Evolutionary conservation across 1,140 invertebrate genomes (phyloP).

Genomic region (Mamestra configurata): DNA sequence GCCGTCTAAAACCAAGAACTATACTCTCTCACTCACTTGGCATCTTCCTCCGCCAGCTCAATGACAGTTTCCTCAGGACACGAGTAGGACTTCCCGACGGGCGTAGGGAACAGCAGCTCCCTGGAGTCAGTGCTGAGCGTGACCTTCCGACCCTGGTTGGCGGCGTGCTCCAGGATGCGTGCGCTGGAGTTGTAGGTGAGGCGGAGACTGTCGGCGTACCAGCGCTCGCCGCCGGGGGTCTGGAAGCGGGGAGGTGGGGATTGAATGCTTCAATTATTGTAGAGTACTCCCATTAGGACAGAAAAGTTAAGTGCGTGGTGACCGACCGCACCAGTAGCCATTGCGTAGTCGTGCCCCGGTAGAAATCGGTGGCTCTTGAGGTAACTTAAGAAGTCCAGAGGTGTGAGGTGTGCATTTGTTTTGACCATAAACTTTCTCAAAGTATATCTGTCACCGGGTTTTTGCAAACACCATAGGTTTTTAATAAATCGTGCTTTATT

Average conservation of each 20-base stretch:
- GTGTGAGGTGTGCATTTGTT: no score
- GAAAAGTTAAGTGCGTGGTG: no score
- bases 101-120: constrained; percentile 93
- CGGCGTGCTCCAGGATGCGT: constrained; percentile 87
- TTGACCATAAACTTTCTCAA: no score
- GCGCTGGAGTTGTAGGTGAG: constrained; percentile 89
- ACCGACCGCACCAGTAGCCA: no score
- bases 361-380: no score
- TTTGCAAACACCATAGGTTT: no score
- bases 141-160: constrained; percentile 84
- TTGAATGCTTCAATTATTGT: not conserved
- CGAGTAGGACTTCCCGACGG: constrained; percentile 94
- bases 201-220: constrained; percentile 93
- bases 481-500: no score
- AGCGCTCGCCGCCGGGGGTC: constrained; percentile 94
- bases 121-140: constrained; percentile 89
- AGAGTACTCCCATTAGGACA: no score
- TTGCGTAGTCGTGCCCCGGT: no score
- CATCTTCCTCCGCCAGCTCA: constrained; percentile 85
- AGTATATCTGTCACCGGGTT: no score
- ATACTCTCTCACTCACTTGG: constrained; percentile 68
- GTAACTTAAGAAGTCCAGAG: no score
- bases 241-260: constrained; percentile 67
- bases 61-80: constrained; percentile 91
- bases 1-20: not conserved